These are phyloP conservation scores for Epinephelus coioides DNA, from an alignment of 2,797 vertebrate species.

Conservation along the genomic window DNA sequence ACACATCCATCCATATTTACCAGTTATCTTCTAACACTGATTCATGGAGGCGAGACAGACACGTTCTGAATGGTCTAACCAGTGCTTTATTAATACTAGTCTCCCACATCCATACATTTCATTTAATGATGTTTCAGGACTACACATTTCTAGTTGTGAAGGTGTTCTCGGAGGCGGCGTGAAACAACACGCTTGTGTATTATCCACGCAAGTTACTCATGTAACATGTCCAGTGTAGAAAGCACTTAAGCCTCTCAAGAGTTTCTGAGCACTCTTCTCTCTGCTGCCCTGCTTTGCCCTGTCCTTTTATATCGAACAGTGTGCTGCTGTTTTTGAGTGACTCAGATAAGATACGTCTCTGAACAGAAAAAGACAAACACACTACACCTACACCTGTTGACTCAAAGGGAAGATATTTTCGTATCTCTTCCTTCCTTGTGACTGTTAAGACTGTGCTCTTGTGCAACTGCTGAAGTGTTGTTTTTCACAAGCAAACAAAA, in stretches of 20 bases:
- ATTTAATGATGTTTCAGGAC: not conserved
- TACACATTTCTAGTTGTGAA: not conserved
- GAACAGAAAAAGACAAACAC: slow-evolving; percentile 30
- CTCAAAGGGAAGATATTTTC: not conserved
- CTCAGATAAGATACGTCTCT: slow-evolving; percentile 27
- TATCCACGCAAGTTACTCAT: not conserved
- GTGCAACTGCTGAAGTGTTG: not conserved
- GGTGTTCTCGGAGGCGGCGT: not conserved
- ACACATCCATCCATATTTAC: not conserved
- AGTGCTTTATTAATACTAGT: not conserved
- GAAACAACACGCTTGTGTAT: not conserved
- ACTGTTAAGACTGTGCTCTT: not conserved
- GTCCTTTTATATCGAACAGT: slow-evolving; percentile 31
- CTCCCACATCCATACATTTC: not conserved
- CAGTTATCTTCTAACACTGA: not conserved
- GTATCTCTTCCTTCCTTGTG: not conserved
- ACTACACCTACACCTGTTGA: slow-evolving; percentile 17
- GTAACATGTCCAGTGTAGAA: not conserved
- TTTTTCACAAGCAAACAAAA: not conserved
- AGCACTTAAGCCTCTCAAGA: not conserved
- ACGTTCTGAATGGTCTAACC: not conserved
- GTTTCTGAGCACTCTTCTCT: slow-evolving; percentile 26
- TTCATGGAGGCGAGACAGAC: not conserved
- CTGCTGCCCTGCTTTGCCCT: not conserved
- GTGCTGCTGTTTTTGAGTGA: slow-evolving; percentile 19